Evolutionary conservation across 2,888 invertebrate genomes (phyloP), one percentile per base, ranked within the genome.

Genomic region (Meiosimyza platycephala): DNA sequence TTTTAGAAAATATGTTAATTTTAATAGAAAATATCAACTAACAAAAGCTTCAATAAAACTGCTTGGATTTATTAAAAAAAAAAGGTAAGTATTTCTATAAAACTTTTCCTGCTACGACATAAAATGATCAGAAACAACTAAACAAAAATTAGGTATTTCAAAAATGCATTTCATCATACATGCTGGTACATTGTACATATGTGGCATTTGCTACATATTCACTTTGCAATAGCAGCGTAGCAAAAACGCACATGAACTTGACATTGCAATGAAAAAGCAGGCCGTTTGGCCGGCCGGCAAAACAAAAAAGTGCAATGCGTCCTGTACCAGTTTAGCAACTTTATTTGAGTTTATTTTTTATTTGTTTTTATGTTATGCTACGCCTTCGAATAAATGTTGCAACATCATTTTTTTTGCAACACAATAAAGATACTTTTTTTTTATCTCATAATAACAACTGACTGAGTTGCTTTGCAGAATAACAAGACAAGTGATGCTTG

Each of bases 171-270:
- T 40, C 6, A 40, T 1, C 6, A 40, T 40, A 9, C 40, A 40
- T 4, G 40, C 40, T 40, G 40, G 40, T 7, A 40, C 2, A 40
- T 2, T 40, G 9, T 40, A n/a, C n/a, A n/a, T n/a, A 40, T 66
- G 15, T 67, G n/a, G 15, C n/a, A 55, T 5, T 55, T 28, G 47
- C 18, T 47, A 47, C 12, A 33, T n/a, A 33, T 22, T 63, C 54
- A 51, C 40, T 40, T 40, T 40, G 40, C 9, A 40, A 63, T 11
- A 7, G 47, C 63, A 47, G 15, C 47, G 47, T n/a, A 15, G 47
- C 63, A 63, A 60, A 52, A 60, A 15, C 13, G 65, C 52, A 69
- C 75, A 63, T 79, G 79, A 80, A 80, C 80, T 80, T 80, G 80
- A 80, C 79, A 79, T 76, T 79, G 72, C 78, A 76, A 69, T 71